These are phyloP conservation scores for Chloroceryle aenea DNA, from an alignment of 2,113 vertebrate species.

Conservation along the genomic window DNA sequence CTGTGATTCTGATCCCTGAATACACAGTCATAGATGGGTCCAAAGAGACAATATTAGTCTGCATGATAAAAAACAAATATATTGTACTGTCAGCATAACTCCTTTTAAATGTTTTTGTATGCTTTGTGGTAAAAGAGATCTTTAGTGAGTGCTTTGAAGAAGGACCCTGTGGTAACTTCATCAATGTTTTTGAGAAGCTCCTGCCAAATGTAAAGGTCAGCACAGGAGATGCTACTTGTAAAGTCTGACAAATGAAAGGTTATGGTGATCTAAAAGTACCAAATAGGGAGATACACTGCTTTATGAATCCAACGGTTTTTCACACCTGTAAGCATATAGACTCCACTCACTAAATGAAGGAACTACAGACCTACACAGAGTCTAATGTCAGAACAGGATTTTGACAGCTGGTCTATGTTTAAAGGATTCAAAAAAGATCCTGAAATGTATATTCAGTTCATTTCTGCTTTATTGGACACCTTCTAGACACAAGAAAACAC, in stretches of 20 bases:
- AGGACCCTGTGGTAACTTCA: background rate
- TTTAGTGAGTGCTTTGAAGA: background rate
- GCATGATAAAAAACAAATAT: background rate
- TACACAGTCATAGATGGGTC: background rate
- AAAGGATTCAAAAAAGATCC: background rate
- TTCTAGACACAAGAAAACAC: background rate
- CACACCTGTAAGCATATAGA: background rate
- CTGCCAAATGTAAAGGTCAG: background rate
- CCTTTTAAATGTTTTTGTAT: background rate
- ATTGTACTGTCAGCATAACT: background rate
- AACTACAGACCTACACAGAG: background rate
- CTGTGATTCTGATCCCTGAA: background rate
- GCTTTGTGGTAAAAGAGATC: background rate
- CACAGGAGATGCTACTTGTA: background rate
- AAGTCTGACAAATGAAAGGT: background rate
- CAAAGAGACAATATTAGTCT: background rate
- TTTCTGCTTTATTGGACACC: background rate
- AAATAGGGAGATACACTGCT: background rate
- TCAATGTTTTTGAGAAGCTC: background rate
- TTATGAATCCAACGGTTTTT: background rate
- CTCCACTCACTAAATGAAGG: background rate
- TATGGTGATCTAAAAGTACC: background rate
- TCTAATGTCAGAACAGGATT: background rate
- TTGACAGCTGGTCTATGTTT: background rate
- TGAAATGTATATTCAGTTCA: background rate